These are phyloP conservation scores for Aix galericulata DNA, from an alignment of 2,113 vertebrate genomes.

Conservation along the genomic window DNA sequence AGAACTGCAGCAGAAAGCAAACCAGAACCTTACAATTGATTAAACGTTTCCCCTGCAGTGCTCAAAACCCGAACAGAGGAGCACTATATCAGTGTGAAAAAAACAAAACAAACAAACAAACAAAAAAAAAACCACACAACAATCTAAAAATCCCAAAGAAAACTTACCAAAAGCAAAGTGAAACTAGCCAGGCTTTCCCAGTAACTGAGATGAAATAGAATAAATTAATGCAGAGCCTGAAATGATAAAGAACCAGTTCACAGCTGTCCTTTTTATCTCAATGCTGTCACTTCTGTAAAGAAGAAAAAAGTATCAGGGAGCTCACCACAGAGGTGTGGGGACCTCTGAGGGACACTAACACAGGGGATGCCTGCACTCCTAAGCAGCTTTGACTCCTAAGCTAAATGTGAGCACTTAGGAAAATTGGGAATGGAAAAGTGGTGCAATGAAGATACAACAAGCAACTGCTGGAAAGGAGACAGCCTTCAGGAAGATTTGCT, in stretches of 20 bases:
- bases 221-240: neutral
- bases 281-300: neutral
- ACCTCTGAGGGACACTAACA: neutral
- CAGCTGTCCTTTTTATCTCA: conserved; percentile 19
- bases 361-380: neutral
- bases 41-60: neutral
- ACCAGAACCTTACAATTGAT: neutral
- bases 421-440: neutral
- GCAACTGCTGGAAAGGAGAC: neutral
- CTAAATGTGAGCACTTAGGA: neutral
- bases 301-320: neutral
- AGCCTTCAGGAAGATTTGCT: neutral
- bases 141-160: neutral
- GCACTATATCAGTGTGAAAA: neutral
- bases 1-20: neutral
- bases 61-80: neutral
- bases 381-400: too few relatives aligned
- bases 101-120: neutral
- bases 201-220: neutral
- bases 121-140: neutral
- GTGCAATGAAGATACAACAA: neutral
- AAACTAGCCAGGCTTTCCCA: conserved; percentile 2
- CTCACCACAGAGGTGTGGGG: neutral
- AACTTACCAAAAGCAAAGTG: conserved; percentile 22
- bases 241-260: neutral